phyloP scores from a whole-genome alignment of 2,113 vertebrate species.

The Craseonycteris thonglongyai region DNA sequence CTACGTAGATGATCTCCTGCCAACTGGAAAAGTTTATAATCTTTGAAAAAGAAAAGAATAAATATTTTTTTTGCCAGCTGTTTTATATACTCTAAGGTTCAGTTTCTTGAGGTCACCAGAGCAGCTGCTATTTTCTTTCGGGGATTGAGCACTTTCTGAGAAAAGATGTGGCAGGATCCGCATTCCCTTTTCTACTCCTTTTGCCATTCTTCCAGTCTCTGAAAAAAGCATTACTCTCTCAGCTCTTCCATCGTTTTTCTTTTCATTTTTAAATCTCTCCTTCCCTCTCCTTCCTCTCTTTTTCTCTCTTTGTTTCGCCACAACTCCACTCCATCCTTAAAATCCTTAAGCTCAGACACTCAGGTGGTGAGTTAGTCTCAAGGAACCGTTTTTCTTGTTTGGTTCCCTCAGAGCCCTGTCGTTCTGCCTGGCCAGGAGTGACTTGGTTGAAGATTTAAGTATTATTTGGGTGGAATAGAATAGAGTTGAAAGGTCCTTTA shows the following conservation, averaged over 20 bases:
- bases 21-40: background rate
- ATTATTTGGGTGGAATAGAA: background rate
- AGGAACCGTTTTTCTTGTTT: background rate
- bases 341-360: background rate
- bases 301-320: background rate
- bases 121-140: background rate
- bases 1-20: background rate
- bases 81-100: background rate
- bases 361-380: background rate
- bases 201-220: background rate
- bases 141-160: background rate
- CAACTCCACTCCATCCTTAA: background rate
- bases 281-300: background rate
- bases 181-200: background rate
- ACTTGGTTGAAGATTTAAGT: background rate
- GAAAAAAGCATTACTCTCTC: background rate
- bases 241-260: background rate
- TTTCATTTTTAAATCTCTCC: background rate
- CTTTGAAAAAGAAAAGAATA: background rate
- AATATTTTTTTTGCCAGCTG: background rate
- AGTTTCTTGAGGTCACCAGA: background rate
- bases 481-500: background rate
- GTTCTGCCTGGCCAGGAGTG: background rate
- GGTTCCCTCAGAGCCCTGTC: background rate
- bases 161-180: background rate